These are phyloP conservation scores for Mnemiopsis leidyi DNA, from an alignment of 37 sponge, comb jelly and placozoan species.

Conservation along the genomic window DNA sequence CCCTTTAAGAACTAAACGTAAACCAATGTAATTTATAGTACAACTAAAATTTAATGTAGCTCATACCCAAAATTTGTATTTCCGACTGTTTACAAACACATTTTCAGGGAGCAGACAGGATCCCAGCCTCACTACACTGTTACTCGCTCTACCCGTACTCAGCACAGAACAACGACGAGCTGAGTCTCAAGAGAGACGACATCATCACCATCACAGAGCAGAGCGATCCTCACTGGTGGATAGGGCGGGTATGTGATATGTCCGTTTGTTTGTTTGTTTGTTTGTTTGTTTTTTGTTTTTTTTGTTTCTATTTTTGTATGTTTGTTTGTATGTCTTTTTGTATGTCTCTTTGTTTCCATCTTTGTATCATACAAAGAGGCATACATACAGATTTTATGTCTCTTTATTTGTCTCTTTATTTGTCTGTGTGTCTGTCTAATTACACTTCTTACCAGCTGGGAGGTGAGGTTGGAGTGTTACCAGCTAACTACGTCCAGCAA, in stretches of 20 bases:
- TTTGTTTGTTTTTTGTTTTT: background rate
- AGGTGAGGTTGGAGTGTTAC: constrained; percentile 8
- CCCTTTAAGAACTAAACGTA: too few species aligned
- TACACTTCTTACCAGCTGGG: background rate
- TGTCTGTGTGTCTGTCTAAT: background rate
- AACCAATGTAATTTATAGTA: too few species aligned
- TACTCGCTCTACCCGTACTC: constrained; percentile 55
- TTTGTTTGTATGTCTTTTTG: background rate
- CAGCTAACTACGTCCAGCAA: constrained; percentile 30
- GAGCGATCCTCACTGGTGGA: constrained; percentile 58
- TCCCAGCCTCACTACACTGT: constrained; percentile 32
- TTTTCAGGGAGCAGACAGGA: constrained; percentile 48
- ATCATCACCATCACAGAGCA: constrained; percentile 48
- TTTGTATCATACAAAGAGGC: too few species aligned
- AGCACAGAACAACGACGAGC: constrained; percentile 50
- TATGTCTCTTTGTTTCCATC: background rate
- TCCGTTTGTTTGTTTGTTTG: constrained; percentile 11
- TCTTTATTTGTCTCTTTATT: background rate
- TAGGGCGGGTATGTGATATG: constrained; percentile 22
- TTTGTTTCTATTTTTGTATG: background rate
- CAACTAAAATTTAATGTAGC: too few species aligned
- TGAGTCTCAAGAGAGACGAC: background rate
- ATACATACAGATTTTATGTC: too few species aligned
- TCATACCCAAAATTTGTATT: too few species aligned
- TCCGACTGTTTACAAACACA: too few species aligned